Evolutionary conservation across 2,113 vertebrate genomes (phyloP), one percentile per base, ranked within the genome.

Genomic region (Brachypodius melanocephalos): DNA sequence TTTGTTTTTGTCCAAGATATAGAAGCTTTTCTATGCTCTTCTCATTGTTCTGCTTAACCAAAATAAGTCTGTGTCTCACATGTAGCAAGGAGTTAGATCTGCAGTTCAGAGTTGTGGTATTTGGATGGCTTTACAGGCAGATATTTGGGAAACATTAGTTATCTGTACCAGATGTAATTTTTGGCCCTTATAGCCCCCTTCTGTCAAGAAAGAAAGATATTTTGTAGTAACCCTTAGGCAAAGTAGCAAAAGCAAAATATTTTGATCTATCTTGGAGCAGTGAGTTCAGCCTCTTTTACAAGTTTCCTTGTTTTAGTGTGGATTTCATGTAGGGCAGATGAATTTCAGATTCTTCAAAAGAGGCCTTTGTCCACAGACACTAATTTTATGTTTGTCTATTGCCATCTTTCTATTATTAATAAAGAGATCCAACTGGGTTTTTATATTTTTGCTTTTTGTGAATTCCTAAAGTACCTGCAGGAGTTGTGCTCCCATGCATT

Each of bases 141-240:
- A 66, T 94, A 88, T 91, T 93, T 80, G 58, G 75, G 75, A 90
- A 90, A 91, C 34, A 43, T 36, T 3, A 73, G 54, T 94, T 78
- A 90, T 94, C 79, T 79, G 24, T 74, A 90, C 88, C 92, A 96
- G 83, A 85, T 95, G 94, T 85, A 77, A 80, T 62, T 94, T 88
- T 85, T 91, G 85, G 66, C 83, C 82, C 28, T 82, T 72, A 38
- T 6, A 79, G 38, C 36, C 54, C 46, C 34, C 14, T 93, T 75
- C 89, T 89, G 74, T 89, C 81, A 76, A 72, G 78, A 82, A 87
- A 80, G 63, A 90, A 85, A n/a, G 62, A 62, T 80, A 42, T 8
- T 95, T 79, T 55, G 34, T 90, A 89, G 77, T 88, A 92, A 83
- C 46, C 68, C 59, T 74, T 85, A n/a, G 34, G 88, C 90, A 80